Evolutionary conservation across 2,888 invertebrate species (phyloP), one percentile per base, ranked within the genome.

Genomic region (Amorpha juglandis): DNA sequence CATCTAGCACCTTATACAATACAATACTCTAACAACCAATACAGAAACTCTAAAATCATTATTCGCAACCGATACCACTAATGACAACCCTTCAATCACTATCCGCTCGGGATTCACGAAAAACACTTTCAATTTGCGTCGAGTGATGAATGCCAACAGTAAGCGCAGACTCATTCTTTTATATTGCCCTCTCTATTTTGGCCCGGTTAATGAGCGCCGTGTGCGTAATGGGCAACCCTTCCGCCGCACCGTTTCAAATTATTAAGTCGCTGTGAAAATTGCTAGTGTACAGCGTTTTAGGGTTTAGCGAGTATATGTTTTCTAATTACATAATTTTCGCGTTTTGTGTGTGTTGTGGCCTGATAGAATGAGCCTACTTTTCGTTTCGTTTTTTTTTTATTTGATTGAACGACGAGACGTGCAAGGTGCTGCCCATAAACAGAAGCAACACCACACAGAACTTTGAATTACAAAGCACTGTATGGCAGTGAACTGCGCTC

Each of bases 151-250:
- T 51, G 66, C 33, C 51, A 71, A 71, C 70, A 47, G 71, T 80
- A 84, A 84, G 72, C 82, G 90, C 82, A 74, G 76, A 88, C 82
- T 92, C 91, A 91, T 81, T 84, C 86, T 87, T 90, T 90, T 91
- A 89, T 89, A 91, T 92, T 91, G 88, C 87, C 78, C 79, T 83
- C 85, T 88, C 87, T 88, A 89, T 89, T 88, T 88, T 80, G 83
- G 81, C 76, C 73, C 81, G 74, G 80, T 84, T 92, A 91, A 92
- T 91, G 92, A 91, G 89, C 79, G 78, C 67, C 63, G 70, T 67
- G 71, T 63, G 68, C 71, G 75, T 72, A 78, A 76, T 75, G 78
- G 75, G 70, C 70, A 74, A 79, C 79, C 76, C 77, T 78, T 77
- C 67, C 68, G 58, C 63, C 66, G 65, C n/a, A 27, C 21, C 33